These are phyloP conservation scores for Caenorhabditis macrosperma DNA, from an alignment of 2,888 invertebrate species.

Conservation along the genomic window DNA sequence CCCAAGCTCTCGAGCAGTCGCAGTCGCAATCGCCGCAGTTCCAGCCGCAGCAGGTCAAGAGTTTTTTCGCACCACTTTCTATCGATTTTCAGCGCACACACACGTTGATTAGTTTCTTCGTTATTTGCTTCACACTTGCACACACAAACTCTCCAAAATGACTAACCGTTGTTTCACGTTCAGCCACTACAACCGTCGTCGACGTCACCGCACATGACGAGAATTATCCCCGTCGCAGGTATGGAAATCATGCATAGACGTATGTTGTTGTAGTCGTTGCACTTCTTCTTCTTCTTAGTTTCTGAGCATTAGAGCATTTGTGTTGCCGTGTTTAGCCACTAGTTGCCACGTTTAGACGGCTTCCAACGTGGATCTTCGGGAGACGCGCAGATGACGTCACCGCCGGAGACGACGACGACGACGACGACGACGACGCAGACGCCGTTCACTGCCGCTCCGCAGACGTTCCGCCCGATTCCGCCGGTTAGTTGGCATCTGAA, in stretches of 20 bases:
- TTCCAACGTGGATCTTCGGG: slow-evolving; percentile 50
- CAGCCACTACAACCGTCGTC: slow-evolving; percentile 51
- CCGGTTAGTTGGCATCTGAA: slow-evolving; percentile 15
- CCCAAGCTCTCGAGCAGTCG: slow-evolving; percentile 46
- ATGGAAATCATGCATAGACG: slow-evolving; percentile 73
- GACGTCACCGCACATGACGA: slow-evolving; percentile 56
- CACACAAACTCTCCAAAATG: too few species aligned
- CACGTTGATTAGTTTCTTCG: too few species aligned
- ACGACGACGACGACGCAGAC: neutral
- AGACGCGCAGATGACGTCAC: slow-evolving; percentile 38
- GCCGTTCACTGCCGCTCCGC: neutral
- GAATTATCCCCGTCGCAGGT: slow-evolving; percentile 71
- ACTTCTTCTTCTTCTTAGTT: neutral
- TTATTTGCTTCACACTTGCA: too few species aligned
- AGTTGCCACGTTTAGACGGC: slow-evolving; percentile 47
- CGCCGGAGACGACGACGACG: slow-evolving; percentile 1
- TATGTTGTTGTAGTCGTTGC: slow-evolving; percentile 59
- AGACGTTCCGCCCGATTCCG: slow-evolving; percentile 44
- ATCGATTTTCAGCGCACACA: neutral
- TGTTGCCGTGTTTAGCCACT: slow-evolving; percentile 11
- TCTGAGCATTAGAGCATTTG: neutral
- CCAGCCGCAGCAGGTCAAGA: slow-evolving; percentile 41
- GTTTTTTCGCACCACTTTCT: neutral
- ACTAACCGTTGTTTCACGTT: slow-evolving; percentile 39
- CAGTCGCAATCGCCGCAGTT: slow-evolving; percentile 5